These are phyloP conservation scores for Apodemia zela DNA, from an alignment of 2,888 invertebrate species.

Conservation along the genomic window DNA sequence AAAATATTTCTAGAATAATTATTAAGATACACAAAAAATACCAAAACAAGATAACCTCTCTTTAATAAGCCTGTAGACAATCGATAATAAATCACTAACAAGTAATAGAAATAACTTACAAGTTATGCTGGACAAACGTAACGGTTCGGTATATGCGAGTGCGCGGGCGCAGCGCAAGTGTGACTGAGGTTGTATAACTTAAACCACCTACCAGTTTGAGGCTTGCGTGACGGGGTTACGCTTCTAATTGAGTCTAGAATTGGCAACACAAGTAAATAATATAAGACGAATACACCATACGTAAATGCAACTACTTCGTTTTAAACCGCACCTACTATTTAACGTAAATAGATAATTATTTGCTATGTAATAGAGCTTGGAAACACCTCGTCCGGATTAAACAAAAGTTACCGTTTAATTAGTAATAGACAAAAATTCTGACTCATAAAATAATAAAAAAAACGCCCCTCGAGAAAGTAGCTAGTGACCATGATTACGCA, in stretches of 20 bases:
- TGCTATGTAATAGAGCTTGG: too few species aligned
- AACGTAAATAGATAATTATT: background rate
- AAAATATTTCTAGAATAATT: too few species aligned
- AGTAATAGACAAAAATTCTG: too few species aligned
- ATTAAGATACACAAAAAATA: too few species aligned
- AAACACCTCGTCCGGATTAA: too few species aligned
- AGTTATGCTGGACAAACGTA: background rate
- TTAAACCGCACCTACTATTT: background rate
- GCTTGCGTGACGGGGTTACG: conserved; percentile 35
- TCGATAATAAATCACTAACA: background rate
- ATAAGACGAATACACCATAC: background rate
- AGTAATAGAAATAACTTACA: conserved; percentile 1
- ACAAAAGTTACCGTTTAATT: too few species aligned
- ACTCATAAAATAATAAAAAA: too few species aligned
- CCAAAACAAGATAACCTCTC: background rate
- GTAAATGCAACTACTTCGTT: background rate
- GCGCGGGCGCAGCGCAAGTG: conserved; percentile 46
- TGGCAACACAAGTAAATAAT: background rate
- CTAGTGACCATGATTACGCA: too few species aligned
- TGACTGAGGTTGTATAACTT: conserved; percentile 43
- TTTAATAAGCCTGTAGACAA: background rate
- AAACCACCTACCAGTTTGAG: conserved; percentile 32
- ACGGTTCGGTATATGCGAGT: conserved; percentile 20
- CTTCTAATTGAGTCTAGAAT: conserved; percentile 20
- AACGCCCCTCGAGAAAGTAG: too few species aligned